Evolutionary conservation across 2,113 vertebrate genomes (phyloP).

Genomic region (Polypterus senegalus): DNA sequence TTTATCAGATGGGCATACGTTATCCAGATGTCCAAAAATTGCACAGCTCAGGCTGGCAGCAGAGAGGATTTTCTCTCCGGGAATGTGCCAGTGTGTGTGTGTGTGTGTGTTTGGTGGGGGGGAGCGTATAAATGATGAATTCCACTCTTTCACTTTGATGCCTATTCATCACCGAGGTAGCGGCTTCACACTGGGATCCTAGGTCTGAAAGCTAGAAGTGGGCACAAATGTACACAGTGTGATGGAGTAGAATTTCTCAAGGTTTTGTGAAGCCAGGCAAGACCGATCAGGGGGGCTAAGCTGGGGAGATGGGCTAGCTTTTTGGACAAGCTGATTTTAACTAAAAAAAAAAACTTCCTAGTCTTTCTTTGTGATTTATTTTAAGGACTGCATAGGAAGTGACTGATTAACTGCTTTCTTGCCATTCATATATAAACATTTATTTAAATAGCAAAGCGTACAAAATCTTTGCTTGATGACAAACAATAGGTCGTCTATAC

Average conservation of each 20-base stretch:
- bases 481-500: no score
- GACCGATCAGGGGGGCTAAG: not conserved
- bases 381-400: no score
- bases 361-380: no score
- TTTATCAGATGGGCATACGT: no score
- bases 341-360: no score
- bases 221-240: conserved; percentile 19
- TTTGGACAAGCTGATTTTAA: no score
- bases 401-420: no score
- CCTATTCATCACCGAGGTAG: conserved; percentile 22
- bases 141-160: conserved; percentile 18
- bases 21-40: not conserved
- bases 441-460: no score
- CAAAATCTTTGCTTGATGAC: no score
- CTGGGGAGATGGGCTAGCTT: not conserved
- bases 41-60: not conserved
- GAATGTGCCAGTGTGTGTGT: conserved; percentile 15
- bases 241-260: conserved; percentile 25
- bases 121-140: conserved; percentile 20
- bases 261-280: conserved; percentile 14
- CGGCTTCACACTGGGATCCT: conserved; percentile 25
- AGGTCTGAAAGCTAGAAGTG: conserved; percentile 18
- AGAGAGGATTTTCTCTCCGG: not conserved
- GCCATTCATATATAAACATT: no score
- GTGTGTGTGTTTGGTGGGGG: conserved; percentile 7